Evolutionary conservation across 1,140 invertebrate species (phyloP), one percentile per base, ranked within the genome.

Genomic region (Lethocerus indicus): DNA sequence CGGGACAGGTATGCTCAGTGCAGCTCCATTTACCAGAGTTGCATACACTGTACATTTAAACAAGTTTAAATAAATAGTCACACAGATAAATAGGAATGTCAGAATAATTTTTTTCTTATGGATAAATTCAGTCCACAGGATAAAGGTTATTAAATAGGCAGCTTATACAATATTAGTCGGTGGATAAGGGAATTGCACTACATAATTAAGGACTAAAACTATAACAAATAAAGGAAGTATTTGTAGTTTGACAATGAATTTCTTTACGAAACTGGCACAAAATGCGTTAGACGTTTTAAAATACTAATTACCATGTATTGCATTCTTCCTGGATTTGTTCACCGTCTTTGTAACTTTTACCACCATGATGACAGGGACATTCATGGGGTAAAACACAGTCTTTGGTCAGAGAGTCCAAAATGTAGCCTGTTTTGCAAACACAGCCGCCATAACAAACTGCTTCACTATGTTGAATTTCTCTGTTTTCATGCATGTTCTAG

Each of bases 351-450:
- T 86, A 93, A 59, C 81, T 87, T 21, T 73, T 70, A 2, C 87
- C 85, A 16, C 81, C 86, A 62, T 92, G 87, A 63, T 88, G 84
- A 61, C 89, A 93, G 0, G 87, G 87, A 59, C 89, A 93, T 28
- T 79, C 66, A 1, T 66, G 59, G 1, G 79, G 71, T 49, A 69
- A 62, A 1, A 92, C 73, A 60, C 88, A 93, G 13, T 63, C 60
- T 51, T 76, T 74, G 1, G 71, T 73, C 4, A 73, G 64, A 0
- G 69, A 70, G 57, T 89, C 82, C 3, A 81, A 63, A 3, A 90
- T 79, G 59, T 75, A 85, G 9, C 81, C 83, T 29, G 71, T 62
- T 64, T 79, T 79, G 61, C 85, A 88, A 50, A 78, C 66, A 59
- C 87, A 91, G 2, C 86, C 87, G 1, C 81, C 67, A 18, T 73